Percentiles rank a stretch among this genome's conserved stretches.
These are phyloP conservation scores for Tribolium castaneum DNA, from an alignment of 1,140 invertebrate genomes.

Conservation along the genomic window DNA sequence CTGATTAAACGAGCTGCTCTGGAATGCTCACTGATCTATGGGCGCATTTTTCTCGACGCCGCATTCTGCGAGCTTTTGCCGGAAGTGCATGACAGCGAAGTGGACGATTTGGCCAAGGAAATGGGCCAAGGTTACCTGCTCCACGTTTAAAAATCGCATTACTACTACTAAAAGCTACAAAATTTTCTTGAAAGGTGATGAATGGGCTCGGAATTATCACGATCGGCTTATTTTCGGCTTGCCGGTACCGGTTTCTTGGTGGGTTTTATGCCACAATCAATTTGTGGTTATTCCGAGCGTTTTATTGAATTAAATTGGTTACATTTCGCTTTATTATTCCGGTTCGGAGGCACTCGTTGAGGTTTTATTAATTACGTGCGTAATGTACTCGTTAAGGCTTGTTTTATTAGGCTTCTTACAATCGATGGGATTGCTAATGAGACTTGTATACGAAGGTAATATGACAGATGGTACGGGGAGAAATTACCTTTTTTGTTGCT, in stretches of 20 bases:
- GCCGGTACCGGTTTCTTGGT: neutral
- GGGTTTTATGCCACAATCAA: neutral
- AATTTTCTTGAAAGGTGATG: neutral
- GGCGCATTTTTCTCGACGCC: neutral
- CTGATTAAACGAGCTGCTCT: conserved; percentile 40
- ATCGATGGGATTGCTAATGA: conserved; percentile 1
- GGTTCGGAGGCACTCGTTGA: conserved; percentile 1
- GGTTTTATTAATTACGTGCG: conserved; percentile 30
- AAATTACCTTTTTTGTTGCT: no score
- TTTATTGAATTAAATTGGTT: conserved; percentile 30
- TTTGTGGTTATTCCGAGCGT: conserved; percentile 27
- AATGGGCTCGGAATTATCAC: neutral
- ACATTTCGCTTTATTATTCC: conserved; percentile 23
- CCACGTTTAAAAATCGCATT: no score
- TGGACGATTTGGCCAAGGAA: neutral
- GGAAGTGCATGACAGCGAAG: neutral
- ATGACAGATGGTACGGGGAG: neutral
- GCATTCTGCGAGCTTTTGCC: neutral
- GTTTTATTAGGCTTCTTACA: conserved; percentile 13
- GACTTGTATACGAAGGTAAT: neutral
- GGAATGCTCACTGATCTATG: conserved; percentile 40
- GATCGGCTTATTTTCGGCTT: conserved; percentile 15
- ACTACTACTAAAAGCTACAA: no score
- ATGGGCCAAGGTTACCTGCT: no score
- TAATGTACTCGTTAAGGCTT: conserved; percentile 27